phyloP scores from a whole-genome alignment of 2,797 vertebrate genomes.

The Peromyscus eremicus region DNA sequence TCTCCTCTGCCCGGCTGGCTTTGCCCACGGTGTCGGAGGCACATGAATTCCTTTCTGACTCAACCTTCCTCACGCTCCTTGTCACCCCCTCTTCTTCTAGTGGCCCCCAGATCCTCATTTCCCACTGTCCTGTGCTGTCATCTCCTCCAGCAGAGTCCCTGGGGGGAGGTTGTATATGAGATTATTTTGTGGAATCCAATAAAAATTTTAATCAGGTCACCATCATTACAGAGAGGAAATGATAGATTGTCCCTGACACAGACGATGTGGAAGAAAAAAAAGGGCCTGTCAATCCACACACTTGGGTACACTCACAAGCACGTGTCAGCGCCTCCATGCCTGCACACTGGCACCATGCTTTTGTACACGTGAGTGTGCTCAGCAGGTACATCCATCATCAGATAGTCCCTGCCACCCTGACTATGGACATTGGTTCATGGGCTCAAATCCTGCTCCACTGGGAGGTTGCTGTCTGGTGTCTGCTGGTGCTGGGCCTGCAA shows the following conservation, averaged over 20 bases:
- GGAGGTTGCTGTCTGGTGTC: background rate
- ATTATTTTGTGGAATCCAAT: slow-evolving; percentile 92
- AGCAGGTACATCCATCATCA: accelerated
- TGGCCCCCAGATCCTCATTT: background rate
- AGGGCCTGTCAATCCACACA: background rate
- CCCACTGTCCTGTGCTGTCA: slow-evolving; percentile 16
- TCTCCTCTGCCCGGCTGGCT: slow-evolving; percentile 73
- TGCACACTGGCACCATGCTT: accelerated
- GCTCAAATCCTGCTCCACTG: background rate
- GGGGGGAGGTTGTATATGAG: slow-evolving; percentile 84
- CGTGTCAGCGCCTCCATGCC: accelerated
- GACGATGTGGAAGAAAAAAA: slow-evolving; percentile 50
- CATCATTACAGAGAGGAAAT: slow-evolving; percentile 89
- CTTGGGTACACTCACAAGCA: accelerated
- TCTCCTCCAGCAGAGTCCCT: slow-evolving; percentile 73
- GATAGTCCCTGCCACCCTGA: background rate
- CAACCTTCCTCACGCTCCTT: slow-evolving; percentile 77
- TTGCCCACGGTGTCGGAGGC: slow-evolving; percentile 53
- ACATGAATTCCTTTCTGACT: slow-evolving; percentile 80
- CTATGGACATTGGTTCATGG: background rate
- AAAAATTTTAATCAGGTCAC: slow-evolving; percentile 92
- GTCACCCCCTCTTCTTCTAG: slow-evolving; percentile 45
- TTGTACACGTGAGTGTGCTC: accelerated
- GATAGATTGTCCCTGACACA: slow-evolving; percentile 85
- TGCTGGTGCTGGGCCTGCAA: background rate